Conservation (phyloP, 2,113 vertebrate species). For the Leptocoma aspasia region DNA sequence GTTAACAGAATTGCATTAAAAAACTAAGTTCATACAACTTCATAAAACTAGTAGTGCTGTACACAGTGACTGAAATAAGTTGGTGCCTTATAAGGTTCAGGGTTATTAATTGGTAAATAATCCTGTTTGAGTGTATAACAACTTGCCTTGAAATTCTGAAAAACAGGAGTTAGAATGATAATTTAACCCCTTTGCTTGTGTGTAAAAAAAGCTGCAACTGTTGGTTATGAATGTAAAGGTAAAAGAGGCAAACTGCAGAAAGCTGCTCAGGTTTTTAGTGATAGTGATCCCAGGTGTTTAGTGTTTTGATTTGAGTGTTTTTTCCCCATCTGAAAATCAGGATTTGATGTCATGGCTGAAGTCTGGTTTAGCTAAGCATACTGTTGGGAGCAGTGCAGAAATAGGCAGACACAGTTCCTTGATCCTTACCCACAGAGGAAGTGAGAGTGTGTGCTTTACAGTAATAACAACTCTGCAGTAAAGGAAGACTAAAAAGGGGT, state of each 20-base stretch:
- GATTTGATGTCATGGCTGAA: neutral
- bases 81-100: neutral
- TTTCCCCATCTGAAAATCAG: neutral
- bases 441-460: neutral
- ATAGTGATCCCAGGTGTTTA: fast-evolving
- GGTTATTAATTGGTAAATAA: neutral
- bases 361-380: neutral
- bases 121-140: neutral
- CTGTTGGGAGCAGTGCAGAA: neutral
- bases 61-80: neutral
- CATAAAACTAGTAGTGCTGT: neutral
- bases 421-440: neutral
- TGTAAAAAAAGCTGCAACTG: neutral
- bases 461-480: neutral
- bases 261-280: neutral
- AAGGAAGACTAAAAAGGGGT: neutral
- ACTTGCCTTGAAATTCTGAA: neutral
- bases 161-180: neutral
- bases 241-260: neutral
- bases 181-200: neutral
- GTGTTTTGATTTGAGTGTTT: neutral
- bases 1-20: neutral
- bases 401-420: neutral
- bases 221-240: neutral
- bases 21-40: neutral